Conservation (phyloP, 2,797 vertebrate genomes). For the Mormyrus proboscirostris region DNA sequence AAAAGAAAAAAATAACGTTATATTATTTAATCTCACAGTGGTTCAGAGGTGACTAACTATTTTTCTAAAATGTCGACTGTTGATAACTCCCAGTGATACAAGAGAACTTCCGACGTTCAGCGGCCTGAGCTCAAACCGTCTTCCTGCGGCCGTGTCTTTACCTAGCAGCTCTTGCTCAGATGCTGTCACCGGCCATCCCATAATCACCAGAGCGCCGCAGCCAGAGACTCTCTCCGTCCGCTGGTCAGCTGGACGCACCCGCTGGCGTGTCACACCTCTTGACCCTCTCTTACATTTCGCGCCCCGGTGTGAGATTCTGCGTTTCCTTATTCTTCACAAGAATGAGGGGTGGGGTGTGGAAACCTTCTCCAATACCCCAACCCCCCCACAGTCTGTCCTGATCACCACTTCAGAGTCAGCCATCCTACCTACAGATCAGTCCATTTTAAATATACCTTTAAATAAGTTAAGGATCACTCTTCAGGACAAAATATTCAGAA, state of each 20-base stretch:
- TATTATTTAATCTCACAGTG: background rate
- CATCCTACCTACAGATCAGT: background rate
- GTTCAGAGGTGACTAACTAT: background rate
- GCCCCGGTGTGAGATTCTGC: background rate
- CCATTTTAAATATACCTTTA: background rate
- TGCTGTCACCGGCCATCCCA: background rate
- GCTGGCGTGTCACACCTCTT: background rate
- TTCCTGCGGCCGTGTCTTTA: background rate
- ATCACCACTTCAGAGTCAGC: background rate
- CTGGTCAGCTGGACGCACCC: background rate
- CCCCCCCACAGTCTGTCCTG: background rate
- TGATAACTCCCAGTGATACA: background rate
- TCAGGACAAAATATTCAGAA: background rate
- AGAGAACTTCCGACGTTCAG: background rate
- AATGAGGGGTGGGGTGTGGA: background rate
- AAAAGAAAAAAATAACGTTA: background rate
- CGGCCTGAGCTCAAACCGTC: background rate
- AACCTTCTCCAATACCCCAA: background rate
- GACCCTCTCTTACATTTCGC: background rate
- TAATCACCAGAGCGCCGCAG: background rate
- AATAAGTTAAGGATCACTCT: background rate
- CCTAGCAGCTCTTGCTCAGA: background rate
- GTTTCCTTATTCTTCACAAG: background rate
- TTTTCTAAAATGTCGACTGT: background rate
- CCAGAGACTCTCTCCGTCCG: background rate